Base-by-base conservation (phyloP, 1,140 invertebrate species). In the Leptinotarsa undecemlineata region DNA sequence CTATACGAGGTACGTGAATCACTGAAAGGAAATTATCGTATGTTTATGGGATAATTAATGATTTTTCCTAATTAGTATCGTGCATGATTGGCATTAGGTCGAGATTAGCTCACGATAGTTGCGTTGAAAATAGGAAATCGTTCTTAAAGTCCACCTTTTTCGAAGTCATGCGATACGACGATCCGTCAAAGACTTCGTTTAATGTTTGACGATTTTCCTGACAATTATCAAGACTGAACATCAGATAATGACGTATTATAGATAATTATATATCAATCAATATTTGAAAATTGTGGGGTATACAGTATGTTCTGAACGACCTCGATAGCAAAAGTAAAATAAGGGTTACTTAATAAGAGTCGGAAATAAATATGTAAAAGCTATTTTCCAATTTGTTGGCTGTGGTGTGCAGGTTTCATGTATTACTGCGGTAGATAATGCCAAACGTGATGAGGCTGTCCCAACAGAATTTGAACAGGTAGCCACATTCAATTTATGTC, bases 11-110 rank as follows among this genome's bases (percentile, higher is more conserved):
- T 68, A 42, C 8, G n/a, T 42, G 33, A 26, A 42, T 47, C 17
- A 11, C n/a, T 71, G 23, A 63, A 71, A 57, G 20, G 62, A 73
- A 78, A 76, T 76, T 74, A 74, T 78, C 69, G 48, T 72, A 70
- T 73, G 74, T 78, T 78, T 78, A 78, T 78, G 69, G 76, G 66
- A 73, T 66, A 78, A 80, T 80, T 80, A 80, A 80, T 78, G 79
- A 80, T 78, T 77, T 78, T 80, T 80, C 77, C 77, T 80, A 80
- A 80, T 80, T 80, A 80, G 79, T 76, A 78, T 80, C 79, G 77
- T 80, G 79, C 79, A 74, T 77, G 75, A 67, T 60, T 57, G 60
- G n/a, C 66, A 48, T 66, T 78, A 77, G 79, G 78, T 78, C 76
- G 75, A 78, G 68, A 74, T 77, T 78, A 66, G 78, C 76, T 61